These are phyloP conservation scores for Sebastes schlegelii DNA, from an alignment of 2,113 vertebrate species.

Conservation along the genomic window DNA sequence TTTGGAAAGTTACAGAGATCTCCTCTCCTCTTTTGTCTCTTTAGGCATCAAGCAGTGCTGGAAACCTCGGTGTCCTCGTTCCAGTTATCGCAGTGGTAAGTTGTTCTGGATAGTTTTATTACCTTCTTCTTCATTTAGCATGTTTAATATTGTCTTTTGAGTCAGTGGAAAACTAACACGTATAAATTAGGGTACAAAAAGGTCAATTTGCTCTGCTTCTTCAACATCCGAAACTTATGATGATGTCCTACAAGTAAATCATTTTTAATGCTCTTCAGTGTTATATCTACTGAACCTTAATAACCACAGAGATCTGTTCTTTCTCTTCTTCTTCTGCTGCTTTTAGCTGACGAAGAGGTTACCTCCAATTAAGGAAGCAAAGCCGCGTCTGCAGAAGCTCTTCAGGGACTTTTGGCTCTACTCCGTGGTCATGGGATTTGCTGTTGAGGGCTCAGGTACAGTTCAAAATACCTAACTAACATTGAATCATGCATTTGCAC, in stretches of 20 bases:
- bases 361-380: slow-evolving; percentile 96
- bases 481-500: too few relatives aligned
- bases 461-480: neutral
- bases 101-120: slow-evolving; percentile 32
- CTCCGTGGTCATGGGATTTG: slow-evolving; percentile 98
- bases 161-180: neutral
- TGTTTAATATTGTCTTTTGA: neutral
- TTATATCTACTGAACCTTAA: neutral
- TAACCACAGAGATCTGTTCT: neutral
- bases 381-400: slow-evolving; percentile 96
- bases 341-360: slow-evolving; percentile 91
- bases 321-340: neutral
- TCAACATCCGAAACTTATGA: neutral
- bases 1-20: neutral
- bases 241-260: neutral
- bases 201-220: neutral
- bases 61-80: slow-evolving; percentile 96
- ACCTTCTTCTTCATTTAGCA: neutral
- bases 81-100: slow-evolving; percentile 98
- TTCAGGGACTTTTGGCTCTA: slow-evolving; percentile 99
- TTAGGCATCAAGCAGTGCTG: slow-evolving; percentile 97
- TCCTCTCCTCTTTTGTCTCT: slow-evolving; percentile 38
- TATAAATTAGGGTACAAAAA: too few relatives aligned
- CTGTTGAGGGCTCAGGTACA: slow-evolving; percentile 96
- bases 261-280: neutral